A percentile compares a stretch with the other conserved stretches of the same genome.
Evolutionary conservation across 2,888 invertebrate genomes (phyloP).

Genomic region (Tachystola acroxantha): DNA sequence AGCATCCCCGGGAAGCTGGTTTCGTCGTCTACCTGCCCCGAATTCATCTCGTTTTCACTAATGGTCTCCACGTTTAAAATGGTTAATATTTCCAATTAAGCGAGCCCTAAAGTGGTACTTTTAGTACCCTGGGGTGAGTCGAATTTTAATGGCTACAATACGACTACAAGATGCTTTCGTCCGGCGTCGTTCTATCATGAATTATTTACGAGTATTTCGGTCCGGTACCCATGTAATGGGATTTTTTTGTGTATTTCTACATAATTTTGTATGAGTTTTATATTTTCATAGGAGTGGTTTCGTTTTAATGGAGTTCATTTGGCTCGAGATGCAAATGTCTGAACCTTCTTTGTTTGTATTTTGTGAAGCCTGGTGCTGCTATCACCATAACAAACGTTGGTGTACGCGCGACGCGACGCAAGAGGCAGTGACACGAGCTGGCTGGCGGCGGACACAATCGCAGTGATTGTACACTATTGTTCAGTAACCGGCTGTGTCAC

Average conservation of each 20-base stretch:
- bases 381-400: slow-evolving; percentile 70
- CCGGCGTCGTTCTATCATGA: slow-evolving; percentile 41
- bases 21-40: slow-evolving; percentile 62
- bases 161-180: slow-evolving; percentile 25
- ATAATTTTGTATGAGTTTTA: not conserved
- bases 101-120: slow-evolving; percentile 51
- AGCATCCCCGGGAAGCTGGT: slow-evolving; percentile 47
- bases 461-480: slow-evolving; percentile 68
- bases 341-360: slow-evolving; percentile 54
- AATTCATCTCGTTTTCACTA: slow-evolving; percentile 56
- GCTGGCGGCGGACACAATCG: slow-evolving; percentile 45
- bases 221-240: not conserved
- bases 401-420: slow-evolving; percentile 54
- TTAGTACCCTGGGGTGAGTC: slow-evolving; percentile 49
- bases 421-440: slow-evolving; percentile 63
- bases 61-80: slow-evolving; percentile 54
- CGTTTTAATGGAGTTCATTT: slow-evolving; percentile 19
- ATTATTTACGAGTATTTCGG: slow-evolving; percentile 47
- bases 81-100: slow-evolving; percentile 69
- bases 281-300: not conserved
- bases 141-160: slow-evolving; percentile 54
- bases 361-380: slow-evolving; percentile 50
- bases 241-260: too few relatives aligned
- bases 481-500: slow-evolving; percentile 29
- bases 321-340: slow-evolving; percentile 49